phyloP scores from a whole-genome alignment of 2,888 invertebrate genomes.

The Euphydryas editha region DNA sequence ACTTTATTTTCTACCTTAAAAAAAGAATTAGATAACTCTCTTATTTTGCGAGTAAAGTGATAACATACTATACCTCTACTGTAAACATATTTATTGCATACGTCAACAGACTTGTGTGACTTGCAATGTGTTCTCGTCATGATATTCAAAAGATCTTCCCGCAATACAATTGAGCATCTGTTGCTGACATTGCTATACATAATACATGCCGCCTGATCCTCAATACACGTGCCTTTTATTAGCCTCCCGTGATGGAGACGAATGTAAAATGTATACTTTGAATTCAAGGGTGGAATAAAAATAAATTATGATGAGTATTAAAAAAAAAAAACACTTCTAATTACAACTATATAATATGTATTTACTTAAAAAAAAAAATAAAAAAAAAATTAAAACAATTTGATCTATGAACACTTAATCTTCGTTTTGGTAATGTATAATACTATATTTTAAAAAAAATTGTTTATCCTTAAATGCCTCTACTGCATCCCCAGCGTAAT shows the following conservation, averaged over 20 bases:
- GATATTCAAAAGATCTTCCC: constrained; percentile 10
- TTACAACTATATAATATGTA: too few species aligned
- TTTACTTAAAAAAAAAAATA: too few species aligned
- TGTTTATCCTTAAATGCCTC: too few species aligned
- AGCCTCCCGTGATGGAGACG: constrained; percentile 15
- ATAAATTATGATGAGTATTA: too few species aligned
- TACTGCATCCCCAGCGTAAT: too few species aligned
- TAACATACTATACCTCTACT: background rate
- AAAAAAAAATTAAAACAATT: too few species aligned
- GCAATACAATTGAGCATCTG: constrained; percentile 27
- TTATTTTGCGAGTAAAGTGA: background rate
- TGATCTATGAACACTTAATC: too few species aligned
- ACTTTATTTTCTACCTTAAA: too few species aligned
- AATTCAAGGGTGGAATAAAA: background rate
- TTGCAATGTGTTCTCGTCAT: background rate
- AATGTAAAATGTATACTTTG: background rate
- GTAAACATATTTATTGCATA: background rate
- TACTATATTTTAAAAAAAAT: too few species aligned
- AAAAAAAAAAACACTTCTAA: too few species aligned
- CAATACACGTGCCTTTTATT: constrained; percentile 24
- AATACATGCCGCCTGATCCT: constrained; percentile 32
- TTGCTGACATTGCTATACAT: constrained; percentile 41
- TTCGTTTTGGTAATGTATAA: too few species aligned
- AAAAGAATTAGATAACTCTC: too few species aligned
- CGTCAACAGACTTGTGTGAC: background rate